phyloP scores from a whole-genome alignment of 2,888 invertebrate species.

The Blomia tropicalis region DNA sequence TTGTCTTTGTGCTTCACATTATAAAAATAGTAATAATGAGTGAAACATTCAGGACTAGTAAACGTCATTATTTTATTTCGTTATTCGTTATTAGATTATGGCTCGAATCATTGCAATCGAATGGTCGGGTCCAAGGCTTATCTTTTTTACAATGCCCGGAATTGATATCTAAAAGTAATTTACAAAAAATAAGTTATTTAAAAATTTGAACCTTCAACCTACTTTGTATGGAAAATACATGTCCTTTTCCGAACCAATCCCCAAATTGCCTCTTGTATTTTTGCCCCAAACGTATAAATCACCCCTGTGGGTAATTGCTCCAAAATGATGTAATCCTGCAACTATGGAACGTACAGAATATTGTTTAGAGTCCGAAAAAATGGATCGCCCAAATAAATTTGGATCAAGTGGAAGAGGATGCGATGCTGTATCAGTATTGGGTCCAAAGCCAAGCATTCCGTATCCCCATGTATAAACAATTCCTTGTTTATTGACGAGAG shows the following conservation, averaged over 20 bases:
- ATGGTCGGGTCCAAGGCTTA: constrained; percentile 63
- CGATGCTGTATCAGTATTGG: constrained; percentile 48
- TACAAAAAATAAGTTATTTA: neutral
- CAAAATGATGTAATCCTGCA: constrained; percentile 58
- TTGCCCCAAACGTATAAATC: constrained; percentile 83
- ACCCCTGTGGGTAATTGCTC: constrained; percentile 60
- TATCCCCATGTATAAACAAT: constrained; percentile 84
- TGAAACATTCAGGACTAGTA: too few relatives aligned
- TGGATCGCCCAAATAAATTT: constrained; percentile 66
- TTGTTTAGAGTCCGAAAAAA: constrained; percentile 52
- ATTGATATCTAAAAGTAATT: constrained; percentile 45
- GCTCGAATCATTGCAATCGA: constrained; percentile 29
- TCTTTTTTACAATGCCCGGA: constrained; percentile 55
- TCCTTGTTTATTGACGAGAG: constrained; percentile 62
- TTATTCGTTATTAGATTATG: constrained; percentile 7
- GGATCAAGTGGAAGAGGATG: constrained; percentile 58
- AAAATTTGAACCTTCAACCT: constrained; percentile 28
- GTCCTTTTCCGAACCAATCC: constrained; percentile 59
- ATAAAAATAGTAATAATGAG: too few relatives aligned
- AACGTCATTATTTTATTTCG: too few relatives aligned
- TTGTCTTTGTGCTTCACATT: too few relatives aligned
- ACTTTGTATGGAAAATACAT: constrained; percentile 76
- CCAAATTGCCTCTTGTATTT: constrained; percentile 65
- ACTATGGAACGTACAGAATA: constrained; percentile 49
- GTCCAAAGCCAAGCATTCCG: constrained; percentile 77